Evolutionary conservation across 2,888 invertebrate genomes (phyloP), one percentile per base, ranked within the genome.

Genomic region (Tiliacea aurago): DNA sequence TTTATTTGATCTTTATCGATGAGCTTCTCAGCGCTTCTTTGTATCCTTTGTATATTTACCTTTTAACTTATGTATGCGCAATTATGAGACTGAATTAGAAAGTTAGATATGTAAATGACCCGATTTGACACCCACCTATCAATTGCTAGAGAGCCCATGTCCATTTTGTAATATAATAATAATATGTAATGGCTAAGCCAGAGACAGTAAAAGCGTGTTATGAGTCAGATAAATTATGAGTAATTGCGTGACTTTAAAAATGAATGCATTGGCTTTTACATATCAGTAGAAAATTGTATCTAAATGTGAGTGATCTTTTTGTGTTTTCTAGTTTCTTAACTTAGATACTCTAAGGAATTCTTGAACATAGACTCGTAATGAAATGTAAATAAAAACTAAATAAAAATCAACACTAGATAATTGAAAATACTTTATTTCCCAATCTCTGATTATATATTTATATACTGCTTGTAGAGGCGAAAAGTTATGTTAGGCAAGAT

Each of bases 71-170:
- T 91, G 92, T 95, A 95, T 91, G 94, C 94, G 94, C 93, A 95
- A 95, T 91, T 92, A 95, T 94, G 95, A 96, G 96, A 96, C 96
- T 96, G 96, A 96, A 93, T 93, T 95, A 95, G 94, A 85, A 90
- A 88, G 85, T 90, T 95, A 95, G 94, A 90, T 84, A 88, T 91
- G 89, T 83, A 85, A 85, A 85, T 67, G 73, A 90, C 88, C 91
- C 89, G 72, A 84, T 78, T 84, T 86, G 81, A 89, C 85, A 88
- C 84, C 90, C 88, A 87, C 82, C 84, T 72, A 78, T 76, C 78
- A 82, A 87, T 69, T 86, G 89, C 89, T 89, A 90, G 87, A 87
- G 58, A 80, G 64, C 74, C 87, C 83, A 74, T 86, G 84, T 89
- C 87, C 90, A 88, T 87, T 85, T 78, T 76, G 62, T 87, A 85